Evolutionary conservation across 1,140 invertebrate species (phyloP).

Genomic region (Drosophila ohnishii): DNA sequence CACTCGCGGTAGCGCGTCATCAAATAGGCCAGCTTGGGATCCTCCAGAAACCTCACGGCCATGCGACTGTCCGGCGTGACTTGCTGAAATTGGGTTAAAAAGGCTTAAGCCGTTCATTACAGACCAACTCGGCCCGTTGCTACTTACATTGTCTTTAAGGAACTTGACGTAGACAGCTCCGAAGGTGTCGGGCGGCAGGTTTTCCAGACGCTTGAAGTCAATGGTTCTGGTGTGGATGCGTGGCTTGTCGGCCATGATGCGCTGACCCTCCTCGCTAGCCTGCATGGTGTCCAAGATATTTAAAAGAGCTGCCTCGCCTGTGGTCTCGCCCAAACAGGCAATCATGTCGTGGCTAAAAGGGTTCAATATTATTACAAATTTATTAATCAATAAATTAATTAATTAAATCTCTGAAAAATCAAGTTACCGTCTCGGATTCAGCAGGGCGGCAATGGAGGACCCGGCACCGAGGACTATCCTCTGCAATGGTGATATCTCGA

Average conservation of each 20-base stretch:
- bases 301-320: slow-evolving; percentile 88
- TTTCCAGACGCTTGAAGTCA: slow-evolving; percentile 88
- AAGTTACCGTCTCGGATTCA: slow-evolving; percentile 86
- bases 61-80: slow-evolving; percentile 96
- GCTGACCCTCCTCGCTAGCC: slow-evolving; percentile 86
- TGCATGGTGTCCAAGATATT: slow-evolving; percentile 87
- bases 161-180: slow-evolving; percentile 94
- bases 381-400: neutral
- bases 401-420: neutral
- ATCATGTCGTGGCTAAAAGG: slow-evolving; percentile 93
- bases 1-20: slow-evolving; percentile 98
- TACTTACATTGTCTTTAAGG: slow-evolving; percentile 89
- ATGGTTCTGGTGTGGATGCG: slow-evolving; percentile 93
- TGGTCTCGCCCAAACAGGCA: slow-evolving; percentile 95
- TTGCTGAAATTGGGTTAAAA: slow-evolving; percentile 84
- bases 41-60: slow-evolving; percentile 95
- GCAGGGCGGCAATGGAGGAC: slow-evolving; percentile 89
- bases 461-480: slow-evolving; percentile 89
- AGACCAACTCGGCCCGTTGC: neutral
- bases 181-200: slow-evolving; percentile 90
- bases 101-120: neutral
- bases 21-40: slow-evolving; percentile 95
- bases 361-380: neutral
- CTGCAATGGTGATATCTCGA: slow-evolving; percentile 89
- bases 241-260: slow-evolving; percentile 91